Conservation (phyloP, 2,888 invertebrate species). For the Caenorhabditis parvicauda region DNA sequence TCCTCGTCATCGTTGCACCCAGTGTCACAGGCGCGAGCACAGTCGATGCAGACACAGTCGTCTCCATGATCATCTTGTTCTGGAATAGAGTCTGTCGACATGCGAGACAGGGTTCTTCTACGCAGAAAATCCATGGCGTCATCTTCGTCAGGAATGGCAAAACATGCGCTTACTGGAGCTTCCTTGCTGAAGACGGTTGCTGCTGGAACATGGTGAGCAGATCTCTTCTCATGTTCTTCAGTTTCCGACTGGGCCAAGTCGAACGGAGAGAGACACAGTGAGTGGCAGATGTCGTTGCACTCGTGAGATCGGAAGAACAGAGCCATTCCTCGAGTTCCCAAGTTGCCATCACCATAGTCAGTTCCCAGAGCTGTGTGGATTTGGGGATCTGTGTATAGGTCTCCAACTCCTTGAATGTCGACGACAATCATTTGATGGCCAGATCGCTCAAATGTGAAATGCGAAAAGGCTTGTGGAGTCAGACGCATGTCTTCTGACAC, state of each 20-base stretch:
- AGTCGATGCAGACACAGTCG: slow-evolving; percentile 23
- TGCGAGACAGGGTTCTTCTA: no score
- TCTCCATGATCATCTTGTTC: no score
- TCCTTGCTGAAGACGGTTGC: background rate
- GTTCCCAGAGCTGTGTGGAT: slow-evolving; percentile 68
- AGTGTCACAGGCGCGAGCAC: no score
- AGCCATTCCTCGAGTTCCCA: slow-evolving; percentile 69
- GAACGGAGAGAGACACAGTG: slow-evolving; percentile 67
- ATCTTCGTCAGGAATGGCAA: slow-evolving; percentile 11
- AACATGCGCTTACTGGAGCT: background rate
- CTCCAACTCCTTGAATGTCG: slow-evolving; percentile 70
- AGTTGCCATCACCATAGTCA: slow-evolving; percentile 69
- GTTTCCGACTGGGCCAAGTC: slow-evolving; percentile 64
- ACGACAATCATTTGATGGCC: slow-evolving; percentile 70
- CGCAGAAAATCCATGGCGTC: no score
- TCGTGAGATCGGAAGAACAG: slow-evolving; percentile 69
- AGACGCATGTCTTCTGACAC: slow-evolving; percentile 66
- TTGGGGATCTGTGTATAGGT: slow-evolving; percentile 70
- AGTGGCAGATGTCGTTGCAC: slow-evolving; percentile 68
- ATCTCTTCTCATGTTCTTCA: no score
- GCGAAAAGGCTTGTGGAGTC: slow-evolving; percentile 69
- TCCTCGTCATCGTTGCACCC: no score
- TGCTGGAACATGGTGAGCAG: background rate
- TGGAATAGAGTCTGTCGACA: no score
- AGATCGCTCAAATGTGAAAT: slow-evolving; percentile 70